phyloP scores from a whole-genome alignment of 2,113 vertebrate species.

The Naja naja region DNA sequence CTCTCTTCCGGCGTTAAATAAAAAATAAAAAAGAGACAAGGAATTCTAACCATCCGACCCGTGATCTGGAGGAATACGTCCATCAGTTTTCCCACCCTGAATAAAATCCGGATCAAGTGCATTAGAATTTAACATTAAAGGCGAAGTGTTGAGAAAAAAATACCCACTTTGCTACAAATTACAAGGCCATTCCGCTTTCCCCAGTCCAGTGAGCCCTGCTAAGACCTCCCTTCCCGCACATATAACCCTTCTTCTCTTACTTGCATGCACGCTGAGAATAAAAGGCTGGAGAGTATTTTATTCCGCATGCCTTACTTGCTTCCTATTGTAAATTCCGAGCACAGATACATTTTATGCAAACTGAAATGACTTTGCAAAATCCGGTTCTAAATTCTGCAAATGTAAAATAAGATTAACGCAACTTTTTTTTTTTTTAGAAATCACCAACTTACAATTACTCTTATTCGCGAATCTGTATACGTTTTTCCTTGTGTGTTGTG shows the following conservation, averaged over 20 bases:
- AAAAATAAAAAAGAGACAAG: not conserved
- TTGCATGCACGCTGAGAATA: conserved; percentile 5
- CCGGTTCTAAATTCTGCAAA: not conserved
- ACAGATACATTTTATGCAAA: not conserved
- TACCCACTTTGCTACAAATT: too few relatives aligned
- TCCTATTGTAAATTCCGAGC: conserved; percentile 1
- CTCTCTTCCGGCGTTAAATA: not conserved
- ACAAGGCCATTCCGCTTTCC: not conserved
- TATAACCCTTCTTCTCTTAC: not conserved
- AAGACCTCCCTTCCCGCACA: not conserved
- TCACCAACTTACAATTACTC: conserved; percentile 49
- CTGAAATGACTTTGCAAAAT: conserved; percentile 28
- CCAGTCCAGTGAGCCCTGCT: not conserved
- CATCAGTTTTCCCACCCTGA: not conserved
- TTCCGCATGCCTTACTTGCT: conserved; percentile 29
- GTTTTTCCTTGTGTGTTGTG: conserved; percentile 38
- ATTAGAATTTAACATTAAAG: not conserved
- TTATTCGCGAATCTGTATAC: conserved; percentile 33
- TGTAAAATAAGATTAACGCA: not conserved
- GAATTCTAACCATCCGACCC: not conserved
- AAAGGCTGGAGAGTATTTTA: conserved; percentile 8
- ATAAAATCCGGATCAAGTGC: not conserved
- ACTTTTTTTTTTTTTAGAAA: conserved; percentile 19
- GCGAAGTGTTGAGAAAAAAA: not conserved
- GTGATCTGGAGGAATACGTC: not conserved